Evolutionary conservation across 2,797 vertebrate species (phyloP), one percentile per base, ranked within the genome.

Genomic region (Periparus ater): DNA sequence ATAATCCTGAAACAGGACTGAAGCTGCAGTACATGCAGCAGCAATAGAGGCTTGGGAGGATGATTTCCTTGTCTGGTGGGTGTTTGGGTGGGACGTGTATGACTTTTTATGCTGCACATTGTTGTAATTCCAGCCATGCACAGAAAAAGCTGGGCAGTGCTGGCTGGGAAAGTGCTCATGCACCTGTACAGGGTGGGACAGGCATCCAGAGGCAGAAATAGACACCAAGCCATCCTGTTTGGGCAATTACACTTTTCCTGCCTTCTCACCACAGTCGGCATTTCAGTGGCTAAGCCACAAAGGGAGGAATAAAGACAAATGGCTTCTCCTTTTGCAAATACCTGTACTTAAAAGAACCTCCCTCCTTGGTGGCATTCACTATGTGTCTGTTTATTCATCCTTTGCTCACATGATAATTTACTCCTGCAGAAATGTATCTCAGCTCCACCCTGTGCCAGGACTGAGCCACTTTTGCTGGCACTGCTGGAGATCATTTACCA

Each of bases 101-200:
- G 26, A 4, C 8, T 22, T 48, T 45, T 50, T 36, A 6, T 27
- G 51, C 55, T 62, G 26, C 9, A 17, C 71, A 42, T 91, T 85
- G 67, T 75, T 92, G 40, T 87, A 34, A 83, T 94, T 94, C 85
- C 67, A 80, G 47, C 72, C 47, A 3, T 0, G 19, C 45, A n/a
- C 36, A 44, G 81, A 25, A 84, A 63, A 44, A 95, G 61, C 73
- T 75, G 80, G 85, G 85, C 50, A 93, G 83, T 60, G 70, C 77
- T 71, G 91, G 82, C 85, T 71, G 38, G 4, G 26, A 38, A 54
- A 62, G 75, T 50, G 60, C 65, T 58, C 1, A 13, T 93, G 91
- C 95, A 97, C 96, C 96, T 96, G 95, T 77, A 70, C 47, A 30
- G 95, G 96, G 95, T 81, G 95, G 93, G 91, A 91, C 96, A 82